These are phyloP conservation scores for Pseudobourletiella spinata DNA, from an alignment of 1,140 invertebrate species.

Conservation along the genomic window DNA sequence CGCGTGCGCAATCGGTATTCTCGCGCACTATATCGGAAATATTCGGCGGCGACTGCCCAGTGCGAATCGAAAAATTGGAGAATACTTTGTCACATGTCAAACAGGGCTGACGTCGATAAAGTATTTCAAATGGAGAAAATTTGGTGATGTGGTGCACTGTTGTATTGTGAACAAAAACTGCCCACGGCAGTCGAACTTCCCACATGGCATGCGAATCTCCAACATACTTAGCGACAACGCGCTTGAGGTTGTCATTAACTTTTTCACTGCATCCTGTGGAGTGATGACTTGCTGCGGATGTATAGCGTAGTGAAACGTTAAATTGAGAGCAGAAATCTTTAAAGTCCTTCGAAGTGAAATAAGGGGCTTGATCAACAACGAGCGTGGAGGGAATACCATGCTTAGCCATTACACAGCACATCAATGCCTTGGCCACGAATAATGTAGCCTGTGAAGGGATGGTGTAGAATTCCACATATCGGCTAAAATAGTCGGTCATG, in stretches of 20 bases:
- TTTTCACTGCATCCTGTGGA: slow-evolving; percentile 34
- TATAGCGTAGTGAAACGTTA: slow-evolving; percentile 23
- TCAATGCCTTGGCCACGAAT: neutral
- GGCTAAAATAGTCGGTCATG: slow-evolving; percentile 6
- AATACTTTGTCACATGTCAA: slow-evolving; percentile 26
- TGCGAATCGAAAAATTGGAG: no score
- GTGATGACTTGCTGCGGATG: slow-evolving; percentile 17
- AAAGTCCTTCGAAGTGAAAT: slow-evolving; percentile 28
- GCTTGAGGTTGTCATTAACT: slow-evolving; percentile 27
- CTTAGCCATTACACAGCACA: neutral
- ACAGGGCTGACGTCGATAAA: slow-evolving; percentile 41
- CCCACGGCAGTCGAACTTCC: slow-evolving; percentile 42
- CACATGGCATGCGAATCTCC: slow-evolving; percentile 39
- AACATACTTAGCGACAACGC: slow-evolving; percentile 37
- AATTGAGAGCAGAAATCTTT: slow-evolving; percentile 34
- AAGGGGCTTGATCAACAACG: slow-evolving; percentile 38
- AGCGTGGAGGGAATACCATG: slow-evolving; percentile 36
- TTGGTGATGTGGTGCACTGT: slow-evolving; percentile 41
- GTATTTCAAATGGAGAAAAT: slow-evolving; percentile 41
- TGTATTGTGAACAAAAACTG: slow-evolving; percentile 44
- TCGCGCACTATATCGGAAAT: no score
- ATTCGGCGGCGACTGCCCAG: no score
- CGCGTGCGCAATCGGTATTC: no score
- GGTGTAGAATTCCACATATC: slow-evolving; percentile 15
- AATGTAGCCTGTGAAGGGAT: neutral